Percentiles rank a stretch among this genome's conserved stretches.
These are phyloP conservation scores for Semicossyphus pulcher DNA, from an alignment of 2,113 vertebrate species.

Conservation along the genomic window DNA sequence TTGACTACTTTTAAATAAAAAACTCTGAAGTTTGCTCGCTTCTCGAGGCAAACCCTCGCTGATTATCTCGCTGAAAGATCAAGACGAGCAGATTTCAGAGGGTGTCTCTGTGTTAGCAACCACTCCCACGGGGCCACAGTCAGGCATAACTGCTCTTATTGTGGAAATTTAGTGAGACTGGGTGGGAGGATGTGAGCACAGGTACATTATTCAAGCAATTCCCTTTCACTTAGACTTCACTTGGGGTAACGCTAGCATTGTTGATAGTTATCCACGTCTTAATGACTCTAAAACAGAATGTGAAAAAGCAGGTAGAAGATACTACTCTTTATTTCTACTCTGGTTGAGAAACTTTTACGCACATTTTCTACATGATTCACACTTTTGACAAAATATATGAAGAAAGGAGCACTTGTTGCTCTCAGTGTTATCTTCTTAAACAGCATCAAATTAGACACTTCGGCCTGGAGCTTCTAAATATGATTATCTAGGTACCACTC, in stretches of 20 bases:
- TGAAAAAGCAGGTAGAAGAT: slow-evolving; percentile 15
- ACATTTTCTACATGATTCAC: not conserved
- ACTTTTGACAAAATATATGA: not conserved
- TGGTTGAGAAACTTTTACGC: not conserved
- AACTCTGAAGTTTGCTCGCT: slow-evolving; percentile 45
- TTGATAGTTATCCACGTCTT: slow-evolving; percentile 9
- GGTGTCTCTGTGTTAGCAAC: slow-evolving; percentile 39
- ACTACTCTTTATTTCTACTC: not conserved
- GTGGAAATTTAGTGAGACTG: slow-evolving; percentile 44
- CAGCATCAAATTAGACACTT: too few relatives aligned
- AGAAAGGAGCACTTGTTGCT: not conserved
- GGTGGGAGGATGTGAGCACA: slow-evolving; percentile 56
- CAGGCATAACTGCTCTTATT: slow-evolving; percentile 55
- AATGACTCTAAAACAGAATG: slow-evolving; percentile 37
- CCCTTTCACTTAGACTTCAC: slow-evolving; percentile 46
- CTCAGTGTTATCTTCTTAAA: slow-evolving; percentile 4
- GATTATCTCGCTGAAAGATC: slow-evolving; percentile 73
- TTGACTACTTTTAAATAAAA: slow-evolving; percentile 32
- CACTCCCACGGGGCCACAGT: slow-evolving; percentile 50
- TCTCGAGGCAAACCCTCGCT: slow-evolving; percentile 56
- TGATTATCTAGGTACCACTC: too few relatives aligned
- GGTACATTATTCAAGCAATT: slow-evolving; percentile 53
- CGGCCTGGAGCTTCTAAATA: too few relatives aligned
- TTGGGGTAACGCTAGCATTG: slow-evolving; percentile 57
- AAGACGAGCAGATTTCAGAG: slow-evolving; percentile 60